Evolutionary conservation across 2,888 invertebrate species (phyloP).

Genomic region (Rhagophthalmus giganteus): DNA sequence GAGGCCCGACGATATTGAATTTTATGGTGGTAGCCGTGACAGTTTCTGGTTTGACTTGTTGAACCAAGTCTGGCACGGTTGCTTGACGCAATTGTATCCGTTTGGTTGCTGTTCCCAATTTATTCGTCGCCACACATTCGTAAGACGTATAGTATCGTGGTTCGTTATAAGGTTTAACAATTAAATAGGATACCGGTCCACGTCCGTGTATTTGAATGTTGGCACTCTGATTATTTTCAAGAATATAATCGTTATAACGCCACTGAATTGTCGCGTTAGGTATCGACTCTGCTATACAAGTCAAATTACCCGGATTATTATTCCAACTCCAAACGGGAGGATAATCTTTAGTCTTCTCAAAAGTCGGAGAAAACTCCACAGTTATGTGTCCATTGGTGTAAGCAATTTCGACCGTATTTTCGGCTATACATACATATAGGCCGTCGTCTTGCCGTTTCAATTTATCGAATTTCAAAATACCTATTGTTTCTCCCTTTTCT

Average conservation of each 20-base stretch:
- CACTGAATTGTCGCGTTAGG: slow-evolving; percentile 92
- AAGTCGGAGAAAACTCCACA: slow-evolving; percentile 81
- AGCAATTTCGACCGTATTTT: slow-evolving; percentile 71
- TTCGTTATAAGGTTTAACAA: slow-evolving; percentile 68
- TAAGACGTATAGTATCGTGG: slow-evolving; percentile 71
- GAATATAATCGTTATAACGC: slow-evolving; percentile 66
- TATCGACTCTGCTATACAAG: slow-evolving; percentile 82
- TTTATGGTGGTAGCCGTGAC: slow-evolving; percentile 84
- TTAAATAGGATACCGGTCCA: slow-evolving; percentile 73
- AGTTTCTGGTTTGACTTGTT: slow-evolving; percentile 67
- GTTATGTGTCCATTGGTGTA: slow-evolving; percentile 80
- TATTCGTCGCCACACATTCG: slow-evolving; percentile 80
- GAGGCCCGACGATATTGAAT: slow-evolving; percentile 76
- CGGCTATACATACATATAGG: slow-evolving; percentile 83
- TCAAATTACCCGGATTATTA: slow-evolving; percentile 76
- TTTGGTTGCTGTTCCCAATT: slow-evolving; percentile 69
- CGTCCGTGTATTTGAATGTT: slow-evolving; percentile 65
- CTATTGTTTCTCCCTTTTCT: slow-evolving; percentile 64
- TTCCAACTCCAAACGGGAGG: slow-evolving; percentile 86
- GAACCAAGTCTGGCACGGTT: slow-evolving; percentile 67
- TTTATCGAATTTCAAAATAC: slow-evolving; percentile 68
- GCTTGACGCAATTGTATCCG: slow-evolving; percentile 76
- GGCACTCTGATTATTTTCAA: slow-evolving; percentile 53
- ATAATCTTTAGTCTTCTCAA: slow-evolving; percentile 66
- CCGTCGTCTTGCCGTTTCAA: slow-evolving; percentile 79